Base-by-base conservation (phyloP, 2,797 vertebrate genomes). In the Rhynchotus rufescens region DNA sequence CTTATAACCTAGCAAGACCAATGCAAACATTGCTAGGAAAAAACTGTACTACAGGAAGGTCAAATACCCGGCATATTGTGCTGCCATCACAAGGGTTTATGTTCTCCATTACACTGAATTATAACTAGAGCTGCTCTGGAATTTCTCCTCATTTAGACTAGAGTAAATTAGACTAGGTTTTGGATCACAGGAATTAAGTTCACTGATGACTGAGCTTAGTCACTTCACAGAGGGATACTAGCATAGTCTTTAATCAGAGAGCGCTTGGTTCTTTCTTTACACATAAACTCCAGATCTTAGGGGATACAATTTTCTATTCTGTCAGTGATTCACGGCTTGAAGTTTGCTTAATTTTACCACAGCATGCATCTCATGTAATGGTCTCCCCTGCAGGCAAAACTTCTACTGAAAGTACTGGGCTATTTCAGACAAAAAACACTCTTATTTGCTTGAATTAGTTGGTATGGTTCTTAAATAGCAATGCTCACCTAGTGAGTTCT, bases 291-390 rank as follows among this genome's bases (percentile, higher is more conserved):
- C 38, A 81, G 25, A 84, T 85, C 56, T 75, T 60, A 88, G 67
- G 59, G 49, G 64, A 88, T 83, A 93, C 13, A 89, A 68, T 94
- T 90, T 96, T 90, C 71, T 81, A 47, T 92, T 95, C 79, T 79
- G 22, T 8, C 82, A 74, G 60, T 88, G 93, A 93, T 92, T 89
- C 60, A 66, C 0, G 1, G 71, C 62, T 91, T 88, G 67, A 94
- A 87, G 77, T 90, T 93, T 92, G 81, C 44, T 89, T 90, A 94
- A 90, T 94, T 94, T 90, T 84, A 57, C 67, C 88, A 64, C 90
- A 90, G 86, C 86, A 71, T 74, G 92, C 56, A 61, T 61, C 71
- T 89, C 84, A 71, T 65, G 57, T 92, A 93, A 96, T 92, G 67
- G 82, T 47, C 49, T 92, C 84, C 67, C 88, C 88, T 1, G 74